These are phyloP conservation scores for Drosophila subobscura DNA, from an alignment of 1,140 invertebrate genomes.

Conservation along the genomic window DNA sequence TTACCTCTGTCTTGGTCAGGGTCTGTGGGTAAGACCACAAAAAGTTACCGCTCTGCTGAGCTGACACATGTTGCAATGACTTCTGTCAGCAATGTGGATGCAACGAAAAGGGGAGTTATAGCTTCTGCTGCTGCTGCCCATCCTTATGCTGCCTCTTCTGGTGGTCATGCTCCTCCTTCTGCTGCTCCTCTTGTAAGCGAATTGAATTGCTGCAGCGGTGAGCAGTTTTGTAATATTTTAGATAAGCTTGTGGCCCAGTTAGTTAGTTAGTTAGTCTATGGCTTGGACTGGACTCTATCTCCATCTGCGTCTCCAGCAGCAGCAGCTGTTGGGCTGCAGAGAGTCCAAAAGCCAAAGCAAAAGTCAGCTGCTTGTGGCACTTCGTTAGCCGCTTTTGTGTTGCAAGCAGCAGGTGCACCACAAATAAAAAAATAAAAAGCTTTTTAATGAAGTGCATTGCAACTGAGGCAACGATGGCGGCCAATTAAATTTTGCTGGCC, in stretches of 20 bases:
- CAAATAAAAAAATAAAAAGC: constrained; percentile 4
- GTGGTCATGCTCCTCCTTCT: neutral
- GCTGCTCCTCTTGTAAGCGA: neutral
- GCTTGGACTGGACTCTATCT: neutral
- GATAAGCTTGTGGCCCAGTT: constrained; percentile 19
- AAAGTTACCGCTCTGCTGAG: constrained; percentile 54
- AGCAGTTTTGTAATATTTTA: constrained; percentile 16
- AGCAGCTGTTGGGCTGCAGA: constrained; percentile 1
- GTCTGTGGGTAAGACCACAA: constrained; percentile 37
- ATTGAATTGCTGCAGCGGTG: constrained; percentile 9
- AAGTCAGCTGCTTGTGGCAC: constrained; percentile 55
- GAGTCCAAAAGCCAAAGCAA: constrained; percentile 48
- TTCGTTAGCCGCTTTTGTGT: constrained; percentile 54
- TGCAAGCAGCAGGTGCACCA: constrained; percentile 4
- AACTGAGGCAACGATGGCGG: constrained; percentile 35
- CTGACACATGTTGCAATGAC: constrained; percentile 62
- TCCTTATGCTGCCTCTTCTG: neutral
- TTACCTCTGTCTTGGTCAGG: constrained; percentile 15
- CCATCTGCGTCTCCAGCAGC: neutral
- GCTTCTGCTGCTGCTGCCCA: neutral
- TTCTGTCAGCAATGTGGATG: constrained; percentile 27
- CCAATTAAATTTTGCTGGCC: constrained; percentile 58
- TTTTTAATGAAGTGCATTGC: constrained; percentile 54
- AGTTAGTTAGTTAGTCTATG: constrained; percentile 12
- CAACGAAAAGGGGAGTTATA: neutral